Conservation (phyloP, 2,888 invertebrate genomes). For the Macropis europaea region DNA sequence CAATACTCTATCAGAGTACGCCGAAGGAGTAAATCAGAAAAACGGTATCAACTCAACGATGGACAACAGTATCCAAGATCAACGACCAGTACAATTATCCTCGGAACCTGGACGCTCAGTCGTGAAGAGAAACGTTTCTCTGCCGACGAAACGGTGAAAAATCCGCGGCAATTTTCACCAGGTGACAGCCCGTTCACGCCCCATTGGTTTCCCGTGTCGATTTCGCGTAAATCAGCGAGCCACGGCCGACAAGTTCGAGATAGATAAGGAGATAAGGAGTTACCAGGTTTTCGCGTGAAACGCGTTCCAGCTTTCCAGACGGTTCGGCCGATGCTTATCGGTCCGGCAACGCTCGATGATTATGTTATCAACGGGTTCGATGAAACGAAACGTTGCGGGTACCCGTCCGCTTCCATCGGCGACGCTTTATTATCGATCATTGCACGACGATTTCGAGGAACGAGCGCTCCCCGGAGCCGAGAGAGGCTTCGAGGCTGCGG, state of each 20-base stretch:
- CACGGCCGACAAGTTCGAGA: constrained; percentile 19
- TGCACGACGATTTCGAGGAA: neutral
- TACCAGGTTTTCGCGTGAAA: constrained; percentile 37
- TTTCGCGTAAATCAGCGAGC: constrained; percentile 17
- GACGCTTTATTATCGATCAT: constrained; percentile 8
- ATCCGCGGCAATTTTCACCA: no score
- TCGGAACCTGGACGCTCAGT: no score
- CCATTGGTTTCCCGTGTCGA: constrained; percentile 1
- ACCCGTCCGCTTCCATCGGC: neutral
- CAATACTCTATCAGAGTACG: no score
- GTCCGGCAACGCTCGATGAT: constrained; percentile 17
- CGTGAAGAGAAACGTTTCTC: no score
- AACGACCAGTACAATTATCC: no score
- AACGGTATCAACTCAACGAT: no score
- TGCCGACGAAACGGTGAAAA: no score
- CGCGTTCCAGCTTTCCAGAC: constrained; percentile 15
- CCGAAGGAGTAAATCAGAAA: no score
- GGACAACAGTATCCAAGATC: no score
- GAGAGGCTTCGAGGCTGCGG: neutral
- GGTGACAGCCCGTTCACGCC: no score
- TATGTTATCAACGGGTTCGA: constrained; percentile 37
- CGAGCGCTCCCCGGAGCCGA: constrained; percentile 4
- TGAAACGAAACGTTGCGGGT: constrained; percentile 3
- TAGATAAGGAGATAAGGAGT: constrained; percentile 27
- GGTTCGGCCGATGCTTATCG: constrained; percentile 26